Evolutionary conservation across 2,888 invertebrate genomes (phyloP).

Genomic region (Mythimna albipuncta): DNA sequence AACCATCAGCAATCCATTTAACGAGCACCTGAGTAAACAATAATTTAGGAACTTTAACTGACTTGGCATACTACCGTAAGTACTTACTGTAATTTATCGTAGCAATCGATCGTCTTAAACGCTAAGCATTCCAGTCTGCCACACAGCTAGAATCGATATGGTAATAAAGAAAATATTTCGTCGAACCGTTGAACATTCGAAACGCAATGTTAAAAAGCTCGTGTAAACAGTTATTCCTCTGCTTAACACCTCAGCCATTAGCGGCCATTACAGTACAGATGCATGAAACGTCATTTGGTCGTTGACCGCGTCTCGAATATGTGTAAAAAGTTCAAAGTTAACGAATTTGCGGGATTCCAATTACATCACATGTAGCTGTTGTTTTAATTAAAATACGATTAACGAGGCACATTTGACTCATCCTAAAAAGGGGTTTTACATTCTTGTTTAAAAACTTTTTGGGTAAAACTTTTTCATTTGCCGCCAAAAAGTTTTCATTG

Average conservation of each 20-base stretch:
- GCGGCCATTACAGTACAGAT: conserved; percentile 38
- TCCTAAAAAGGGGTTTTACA: not conserved
- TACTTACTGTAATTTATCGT: conserved; percentile 50
- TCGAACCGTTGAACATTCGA: conserved; percentile 53
- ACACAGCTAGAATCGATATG: conserved; percentile 31
- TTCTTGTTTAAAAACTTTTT: conserved; percentile 9
- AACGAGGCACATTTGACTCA: not conserved
- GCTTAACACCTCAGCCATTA: conserved; percentile 62
- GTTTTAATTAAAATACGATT: conserved; percentile 1
- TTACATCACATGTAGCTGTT: conserved; percentile 34
- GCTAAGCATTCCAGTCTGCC: conserved; percentile 20
- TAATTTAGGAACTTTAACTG: conserved; percentile 46
- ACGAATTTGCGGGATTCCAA: conserved; percentile 31
- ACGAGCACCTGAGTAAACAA: conserved; percentile 34
- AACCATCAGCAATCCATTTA: conserved; percentile 11
- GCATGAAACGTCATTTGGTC: conserved; percentile 57
- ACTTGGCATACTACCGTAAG: conserved; percentile 21
- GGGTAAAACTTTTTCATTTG: not conserved
- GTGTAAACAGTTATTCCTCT: conserved; percentile 60
- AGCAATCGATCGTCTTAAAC: conserved; percentile 42
- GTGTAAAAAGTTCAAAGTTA: conserved; percentile 53
- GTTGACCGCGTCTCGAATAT: conserved; percentile 46
- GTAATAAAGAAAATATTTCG: conserved; percentile 43
- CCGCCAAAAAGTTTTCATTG: conserved; percentile 16
- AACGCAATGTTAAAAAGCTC: conserved; percentile 51